Evolutionary conservation across 2,113 vertebrate genomes (phyloP), one percentile per base, ranked within the genome.

Genomic region (Choloepus hoffmanni): DNA sequence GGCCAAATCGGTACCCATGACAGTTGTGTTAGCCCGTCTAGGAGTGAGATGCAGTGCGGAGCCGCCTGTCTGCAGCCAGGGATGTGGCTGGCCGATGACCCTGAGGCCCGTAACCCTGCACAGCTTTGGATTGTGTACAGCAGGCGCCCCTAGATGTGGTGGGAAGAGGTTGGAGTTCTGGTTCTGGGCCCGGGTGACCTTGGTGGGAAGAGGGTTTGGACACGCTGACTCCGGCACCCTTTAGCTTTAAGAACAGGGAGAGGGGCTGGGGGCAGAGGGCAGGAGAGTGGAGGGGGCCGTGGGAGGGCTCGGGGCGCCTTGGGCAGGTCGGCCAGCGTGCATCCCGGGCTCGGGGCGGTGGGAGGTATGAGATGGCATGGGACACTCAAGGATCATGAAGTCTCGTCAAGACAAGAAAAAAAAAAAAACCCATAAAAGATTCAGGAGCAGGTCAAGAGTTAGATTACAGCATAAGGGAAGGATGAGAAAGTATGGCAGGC

Each of bases 341-440:
- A 53, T 53, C 50, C 50, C 43, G 43, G 43, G 43, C 43, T 45
- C 43, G 43, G 43, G 43, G 43, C 7, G 43, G 13, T 85, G 92
- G 77, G 19, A 8, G 24, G 48, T 36, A 2, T 33, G 60, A 84
- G 8, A 77, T 33, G 70, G 24, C 11, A 5, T 53, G 50, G 21
- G 55, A 4, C 48, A 65, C 63, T 77, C 14, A 33, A 62, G 63
- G 55, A 53, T 53, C 48, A 6, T 14, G 50, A 76, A 21, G 40
- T 74, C 74, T 94, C 94, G 13, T 94, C 55, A 67, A 88, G 40
- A 90, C 65, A 58, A 84, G 89, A 90, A 81, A 96, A 92, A 92
- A 9, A 53, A 53, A 53, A 53, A 53, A 14, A 36, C 36, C 81
- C 43, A 76, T 89, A 50, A 94, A 93, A 72, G 86, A 91, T 93